phyloP scores from a whole-genome alignment of 2,797 vertebrate species.

The Lemur catta region DNA sequence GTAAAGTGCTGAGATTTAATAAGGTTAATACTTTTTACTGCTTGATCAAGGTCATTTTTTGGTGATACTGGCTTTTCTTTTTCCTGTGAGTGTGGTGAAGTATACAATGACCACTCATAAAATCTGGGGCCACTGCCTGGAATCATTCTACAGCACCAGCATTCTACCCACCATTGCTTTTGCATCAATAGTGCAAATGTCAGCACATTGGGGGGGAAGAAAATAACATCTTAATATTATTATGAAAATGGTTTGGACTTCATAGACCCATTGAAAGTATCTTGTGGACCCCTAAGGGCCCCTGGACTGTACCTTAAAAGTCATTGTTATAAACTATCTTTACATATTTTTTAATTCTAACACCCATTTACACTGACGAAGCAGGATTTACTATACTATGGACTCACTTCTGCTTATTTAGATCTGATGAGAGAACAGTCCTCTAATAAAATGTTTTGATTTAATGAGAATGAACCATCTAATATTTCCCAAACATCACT shows the following conservation, averaged over 20 bases:
- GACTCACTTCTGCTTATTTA: neutral
- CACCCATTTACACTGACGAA: neutral
- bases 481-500: conserved; percentile 12
- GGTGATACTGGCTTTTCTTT: neutral
- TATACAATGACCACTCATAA: neutral
- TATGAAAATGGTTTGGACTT: conserved; percentile 10
- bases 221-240: neutral
- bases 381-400: neutral
- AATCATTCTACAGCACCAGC: neutral
- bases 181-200: neutral
- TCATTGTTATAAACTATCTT: neutral
- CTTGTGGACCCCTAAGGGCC: neutral
- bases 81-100: neutral
- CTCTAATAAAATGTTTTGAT: conserved; percentile 40
- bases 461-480: neutral
- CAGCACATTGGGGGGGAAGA: neutral
- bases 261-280: neutral
- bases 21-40: neutral
- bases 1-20: neutral
- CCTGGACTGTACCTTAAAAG: neutral
- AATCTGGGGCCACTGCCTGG: neutral
- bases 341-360: neutral
- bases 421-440: neutral
- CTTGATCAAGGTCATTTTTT: neutral
- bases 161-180: neutral